phyloP scores from a whole-genome alignment of 2,888 invertebrate genomes.

The Silvanus unidentatus region DNA sequence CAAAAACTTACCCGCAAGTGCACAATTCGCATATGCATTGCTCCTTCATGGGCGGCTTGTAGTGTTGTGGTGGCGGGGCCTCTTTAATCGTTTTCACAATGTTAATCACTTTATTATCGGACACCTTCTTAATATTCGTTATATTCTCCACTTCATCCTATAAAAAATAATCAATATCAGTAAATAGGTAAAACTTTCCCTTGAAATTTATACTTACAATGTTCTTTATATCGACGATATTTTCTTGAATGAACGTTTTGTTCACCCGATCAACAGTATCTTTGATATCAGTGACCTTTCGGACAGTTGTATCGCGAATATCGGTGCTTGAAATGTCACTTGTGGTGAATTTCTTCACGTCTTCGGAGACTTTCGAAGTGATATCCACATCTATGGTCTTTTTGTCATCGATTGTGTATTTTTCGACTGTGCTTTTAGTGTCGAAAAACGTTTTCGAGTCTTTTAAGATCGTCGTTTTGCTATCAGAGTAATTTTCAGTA shows the following conservation, averaged over 20 bases:
- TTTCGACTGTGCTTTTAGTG: conserved; percentile 31
- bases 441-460: conserved; percentile 32
- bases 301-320: conserved; percentile 15
- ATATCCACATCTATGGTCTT: conserved; percentile 8
- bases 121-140: conserved; percentile 43
- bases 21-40: conserved; percentile 87
- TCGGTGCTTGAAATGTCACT: conserved; percentile 14
- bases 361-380: conserved; percentile 18
- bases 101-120: conserved; percentile 52
- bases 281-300: conserved; percentile 10
- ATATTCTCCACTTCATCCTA: conserved; percentile 45
- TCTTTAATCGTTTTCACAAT: conserved; percentile 45
- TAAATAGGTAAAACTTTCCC: too few species aligned
- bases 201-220: conserved; percentile 42
- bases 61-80: conserved; percentile 38
- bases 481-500: not conserved
- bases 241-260: conserved; percentile 53
- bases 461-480: conserved; percentile 14
- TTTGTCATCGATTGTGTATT: conserved; percentile 26
- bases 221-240: conserved; percentile 56
- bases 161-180: conserved; percentile 17
- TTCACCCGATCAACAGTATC: conserved; percentile 42
- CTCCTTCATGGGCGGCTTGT: conserved; percentile 56
- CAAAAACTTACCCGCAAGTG: conserved; percentile 76
- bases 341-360: conserved; percentile 20